Evolutionary conservation across 2,888 invertebrate species (phyloP).

Genomic region (Amphipoea oculea): DNA sequence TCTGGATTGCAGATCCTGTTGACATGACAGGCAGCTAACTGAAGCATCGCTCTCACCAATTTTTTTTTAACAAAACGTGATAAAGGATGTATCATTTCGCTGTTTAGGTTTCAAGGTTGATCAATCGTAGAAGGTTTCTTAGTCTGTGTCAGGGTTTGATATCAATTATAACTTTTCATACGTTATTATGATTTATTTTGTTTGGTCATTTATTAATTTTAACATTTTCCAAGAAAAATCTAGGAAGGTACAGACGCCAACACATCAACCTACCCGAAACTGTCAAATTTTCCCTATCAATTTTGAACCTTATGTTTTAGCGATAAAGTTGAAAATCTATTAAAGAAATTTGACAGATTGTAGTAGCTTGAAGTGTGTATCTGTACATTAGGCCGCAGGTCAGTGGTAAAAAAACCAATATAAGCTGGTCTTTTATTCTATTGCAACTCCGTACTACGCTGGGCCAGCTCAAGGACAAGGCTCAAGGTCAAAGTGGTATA

Average conservation of each 20-base stretch:
- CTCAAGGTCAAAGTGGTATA: no score
- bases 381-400: no score
- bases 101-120: not conserved
- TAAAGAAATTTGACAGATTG: no score
- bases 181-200: not conserved
- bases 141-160: not conserved
- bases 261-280: no score
- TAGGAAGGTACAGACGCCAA: not conserved
- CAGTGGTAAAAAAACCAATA: no score
- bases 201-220: not conserved
- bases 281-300: no score
- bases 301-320: no score
- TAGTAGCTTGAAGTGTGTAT: no score
- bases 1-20: slow-evolving; percentile 4
- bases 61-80: not conserved
- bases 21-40: slow-evolving; percentile 1
- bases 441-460: no score
- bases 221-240: not conserved
- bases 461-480: no score
- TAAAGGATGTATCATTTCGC: not conserved
- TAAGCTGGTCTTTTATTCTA: no score
- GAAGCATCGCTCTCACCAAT: not conserved
- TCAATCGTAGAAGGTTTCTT: not conserved
- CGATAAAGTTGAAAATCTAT: no score
- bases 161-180: not conserved